These are phyloP conservation scores for Drosophila borborema DNA, from an alignment of 2,888 invertebrate genomes.

Conservation along the genomic window DNA sequence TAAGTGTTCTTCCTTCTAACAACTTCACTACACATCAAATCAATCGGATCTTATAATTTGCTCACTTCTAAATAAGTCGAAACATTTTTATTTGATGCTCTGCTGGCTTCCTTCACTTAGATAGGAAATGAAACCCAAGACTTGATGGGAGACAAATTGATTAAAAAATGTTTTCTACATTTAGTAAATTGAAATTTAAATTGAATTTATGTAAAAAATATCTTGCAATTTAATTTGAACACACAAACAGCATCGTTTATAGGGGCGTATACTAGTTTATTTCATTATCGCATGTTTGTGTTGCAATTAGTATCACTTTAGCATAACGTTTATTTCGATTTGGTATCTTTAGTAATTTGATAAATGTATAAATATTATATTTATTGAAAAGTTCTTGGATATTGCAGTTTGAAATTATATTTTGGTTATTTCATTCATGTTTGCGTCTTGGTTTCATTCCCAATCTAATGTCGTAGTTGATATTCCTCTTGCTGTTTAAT, in stretches of 20 bases:
- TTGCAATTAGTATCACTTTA: not conserved
- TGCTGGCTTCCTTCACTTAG: constrained; percentile 2
- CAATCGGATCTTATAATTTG: constrained; percentile 15
- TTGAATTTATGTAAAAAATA: not conserved
- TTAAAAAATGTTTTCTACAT: not conserved
- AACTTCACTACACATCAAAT: constrained; percentile 17
- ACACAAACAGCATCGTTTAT: not conserved
- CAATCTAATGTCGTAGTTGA: constrained; percentile 40
- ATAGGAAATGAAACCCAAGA: constrained; percentile 46
- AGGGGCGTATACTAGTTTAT: constrained; percentile 12
- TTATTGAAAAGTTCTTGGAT: not conserved
- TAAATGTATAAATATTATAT: not conserved
- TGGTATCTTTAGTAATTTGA: not conserved
- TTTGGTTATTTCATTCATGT: not conserved
- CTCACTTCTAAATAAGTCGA: constrained; percentile 2
- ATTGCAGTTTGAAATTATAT: not conserved
- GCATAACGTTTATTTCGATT: not conserved
- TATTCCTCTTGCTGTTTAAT: constrained; percentile 36
- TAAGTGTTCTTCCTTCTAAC: constrained; percentile 46
- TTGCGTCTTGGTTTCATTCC: constrained; percentile 47
- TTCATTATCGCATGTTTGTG: constrained; percentile 15
- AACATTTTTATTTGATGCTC: constrained; percentile 19
- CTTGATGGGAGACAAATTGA: not conserved
- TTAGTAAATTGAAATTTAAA: not conserved
- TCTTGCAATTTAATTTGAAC: not conserved